These are phyloP conservation scores for Eustalomyia histrio DNA, from an alignment of 2,888 invertebrate genomes.

Conservation along the genomic window DNA sequence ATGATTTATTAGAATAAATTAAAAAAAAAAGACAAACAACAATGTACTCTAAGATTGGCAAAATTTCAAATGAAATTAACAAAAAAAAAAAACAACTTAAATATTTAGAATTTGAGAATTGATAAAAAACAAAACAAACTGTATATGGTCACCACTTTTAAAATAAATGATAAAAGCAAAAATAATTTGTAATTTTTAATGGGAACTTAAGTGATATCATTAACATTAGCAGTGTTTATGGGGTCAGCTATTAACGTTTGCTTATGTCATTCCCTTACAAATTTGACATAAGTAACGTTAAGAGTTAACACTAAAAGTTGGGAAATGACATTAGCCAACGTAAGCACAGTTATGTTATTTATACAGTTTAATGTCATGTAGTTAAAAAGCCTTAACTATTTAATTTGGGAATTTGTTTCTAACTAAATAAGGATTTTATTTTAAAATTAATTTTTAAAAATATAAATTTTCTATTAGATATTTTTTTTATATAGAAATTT, in stretches of 20 bases:
- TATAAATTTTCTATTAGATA: background rate
- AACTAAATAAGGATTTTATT: background rate
- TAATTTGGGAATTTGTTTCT: background rate
- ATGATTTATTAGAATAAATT: conserved; percentile 51
- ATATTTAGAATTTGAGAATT: conserved; percentile 11
- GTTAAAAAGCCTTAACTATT: background rate
- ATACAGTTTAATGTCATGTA: background rate
- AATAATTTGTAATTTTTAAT: background rate
- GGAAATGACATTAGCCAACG: no score
- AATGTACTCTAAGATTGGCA: conserved; percentile 16
- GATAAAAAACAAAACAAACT: conserved; percentile 9
- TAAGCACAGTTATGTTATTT: no score
- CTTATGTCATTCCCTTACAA: no score
- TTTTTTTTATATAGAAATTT: background rate
- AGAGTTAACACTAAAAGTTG: no score
- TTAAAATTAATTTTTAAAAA: background rate
- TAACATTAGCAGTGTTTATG: no score
- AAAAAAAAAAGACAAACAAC: conserved; percentile 7
- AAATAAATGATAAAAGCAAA: background rate
- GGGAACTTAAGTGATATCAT: background rate
- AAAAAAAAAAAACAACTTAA: conserved; percentile 12
- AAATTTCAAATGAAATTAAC: conserved; percentile 39
- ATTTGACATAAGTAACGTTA: no score
- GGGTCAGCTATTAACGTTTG: no score
- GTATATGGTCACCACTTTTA: conserved; percentile 4